These are phyloP conservation scores for Ochropleura leucogaster DNA, from an alignment of 2,888 invertebrate genomes.

Conservation along the genomic window DNA sequence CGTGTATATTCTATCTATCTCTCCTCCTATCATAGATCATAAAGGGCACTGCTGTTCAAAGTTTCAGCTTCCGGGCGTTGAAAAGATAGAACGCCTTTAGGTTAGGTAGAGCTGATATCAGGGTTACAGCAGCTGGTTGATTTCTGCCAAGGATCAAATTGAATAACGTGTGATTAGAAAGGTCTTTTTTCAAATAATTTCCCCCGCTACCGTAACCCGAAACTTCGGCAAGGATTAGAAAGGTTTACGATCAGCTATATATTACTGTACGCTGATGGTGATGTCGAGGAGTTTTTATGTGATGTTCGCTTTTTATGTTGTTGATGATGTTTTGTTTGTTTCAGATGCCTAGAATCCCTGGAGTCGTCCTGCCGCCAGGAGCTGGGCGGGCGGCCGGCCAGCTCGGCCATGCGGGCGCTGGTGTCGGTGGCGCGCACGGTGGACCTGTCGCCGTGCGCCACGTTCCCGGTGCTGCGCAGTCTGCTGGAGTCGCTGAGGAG, in stretches of 20 bases:
- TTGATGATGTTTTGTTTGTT: neutral
- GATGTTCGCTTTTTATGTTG: neutral
- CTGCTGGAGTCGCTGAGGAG: conserved; percentile 80
- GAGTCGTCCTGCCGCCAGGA: conserved; percentile 80
- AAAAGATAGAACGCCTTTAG: too few relatives aligned
- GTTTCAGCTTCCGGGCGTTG: neutral
- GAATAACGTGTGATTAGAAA: neutral
- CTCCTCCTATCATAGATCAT: neutral
- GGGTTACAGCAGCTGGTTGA: neutral
- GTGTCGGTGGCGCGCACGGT: conserved; percentile 94
- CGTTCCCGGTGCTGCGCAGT: conserved; percentile 79
- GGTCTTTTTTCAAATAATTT: too few relatives aligned
- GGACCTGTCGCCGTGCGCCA: conserved; percentile 87
- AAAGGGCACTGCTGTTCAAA: neutral
- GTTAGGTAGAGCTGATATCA: too few relatives aligned
- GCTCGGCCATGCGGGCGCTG: conserved; percentile 93
- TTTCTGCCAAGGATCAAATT: neutral
- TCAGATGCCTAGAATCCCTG: conserved; percentile 84
- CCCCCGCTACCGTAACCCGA: too few relatives aligned
- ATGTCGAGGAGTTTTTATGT: neutral
- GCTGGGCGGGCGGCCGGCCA: conserved; percentile 83
- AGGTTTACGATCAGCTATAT: too few relatives aligned
- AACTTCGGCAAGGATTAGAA: too few relatives aligned
- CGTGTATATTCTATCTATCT: too few relatives aligned
- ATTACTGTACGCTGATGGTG: neutral